Percentiles rank a stretch among this genome's conserved stretches.
Conservation (phyloP, 92 coral and sea anemone species). For the Pocillopora grandis region DNA sequence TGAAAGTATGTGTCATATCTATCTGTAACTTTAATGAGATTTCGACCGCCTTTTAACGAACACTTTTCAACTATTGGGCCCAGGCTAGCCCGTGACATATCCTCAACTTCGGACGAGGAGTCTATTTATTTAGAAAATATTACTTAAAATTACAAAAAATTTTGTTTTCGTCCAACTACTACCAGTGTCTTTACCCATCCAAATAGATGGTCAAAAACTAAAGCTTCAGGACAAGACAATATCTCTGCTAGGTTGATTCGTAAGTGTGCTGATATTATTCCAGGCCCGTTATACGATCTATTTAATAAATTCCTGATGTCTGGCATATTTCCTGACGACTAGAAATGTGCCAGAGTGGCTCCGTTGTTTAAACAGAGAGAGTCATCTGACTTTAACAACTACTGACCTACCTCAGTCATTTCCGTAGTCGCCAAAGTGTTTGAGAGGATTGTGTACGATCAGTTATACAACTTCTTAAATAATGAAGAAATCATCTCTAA, state of each 20-base stretch:
- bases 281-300: too few relatives aligned
- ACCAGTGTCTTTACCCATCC: not conserved
- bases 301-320: too few relatives aligned
- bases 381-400: not conserved
- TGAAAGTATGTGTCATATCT: not conserved
- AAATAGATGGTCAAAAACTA: not conserved
- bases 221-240: constrained; percentile 7
- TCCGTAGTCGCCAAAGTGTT: not conserved
- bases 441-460: too few relatives aligned
- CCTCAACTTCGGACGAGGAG: not conserved
- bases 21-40: too few relatives aligned
- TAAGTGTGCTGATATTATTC: too few relatives aligned
- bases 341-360: too few relatives aligned
- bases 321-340: too few relatives aligned
- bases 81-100: too few relatives aligned
- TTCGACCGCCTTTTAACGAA: too few relatives aligned
- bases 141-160: not conserved
- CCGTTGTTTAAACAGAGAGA: not conserved
- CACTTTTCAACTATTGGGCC: too few relatives aligned
- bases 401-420: not conserved
- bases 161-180: not conserved
- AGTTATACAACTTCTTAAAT: too few relatives aligned
- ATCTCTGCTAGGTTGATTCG: constrained; percentile 2
- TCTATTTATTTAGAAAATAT: not conserved
- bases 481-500: not conserved